A percentile compares a stretch with the other conserved stretches of the same genome.
Evolutionary conservation across 1,140 invertebrate species (phyloP).

Genomic region (Drosophila mojavensis): DNA sequence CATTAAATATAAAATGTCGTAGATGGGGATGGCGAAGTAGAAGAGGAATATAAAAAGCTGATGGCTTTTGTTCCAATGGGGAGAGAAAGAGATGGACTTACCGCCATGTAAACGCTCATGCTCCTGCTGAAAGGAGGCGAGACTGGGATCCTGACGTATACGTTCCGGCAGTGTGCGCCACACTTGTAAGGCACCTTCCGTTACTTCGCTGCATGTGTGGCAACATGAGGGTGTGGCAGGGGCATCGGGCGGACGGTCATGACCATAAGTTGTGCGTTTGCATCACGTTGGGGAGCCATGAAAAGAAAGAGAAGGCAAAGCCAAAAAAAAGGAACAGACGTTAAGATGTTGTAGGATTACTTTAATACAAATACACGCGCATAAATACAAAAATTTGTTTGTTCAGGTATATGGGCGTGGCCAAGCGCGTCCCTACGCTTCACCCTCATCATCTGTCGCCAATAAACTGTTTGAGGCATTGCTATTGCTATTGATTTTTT

Average conservation of each 20-base stretch:
- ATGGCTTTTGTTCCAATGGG: constrained; percentile 19
- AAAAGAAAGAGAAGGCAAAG: constrained; percentile 41
- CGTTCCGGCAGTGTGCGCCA: constrained; percentile 87
- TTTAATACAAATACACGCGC: constrained; percentile 49
- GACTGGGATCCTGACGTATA: constrained; percentile 87
- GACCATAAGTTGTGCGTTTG: constrained; percentile 58
- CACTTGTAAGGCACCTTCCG: constrained; percentile 87
- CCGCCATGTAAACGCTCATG: constrained; percentile 86
- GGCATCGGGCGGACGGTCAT: neutral
- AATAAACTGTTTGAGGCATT: constrained; percentile 52
- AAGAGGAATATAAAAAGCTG: constrained; percentile 15
- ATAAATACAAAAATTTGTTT: constrained; percentile 58
- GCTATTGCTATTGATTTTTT: constrained; percentile 18
- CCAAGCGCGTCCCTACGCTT: constrained; percentile 9
- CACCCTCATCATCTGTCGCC: constrained; percentile 16
- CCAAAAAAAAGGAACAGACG: constrained; percentile 39
- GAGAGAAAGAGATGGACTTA: constrained; percentile 54
- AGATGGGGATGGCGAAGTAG: neutral
- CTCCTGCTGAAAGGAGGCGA: constrained; percentile 86
- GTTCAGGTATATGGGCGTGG: constrained; percentile 61
- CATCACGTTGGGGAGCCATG: constrained; percentile 72
- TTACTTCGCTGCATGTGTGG: constrained; percentile 85
- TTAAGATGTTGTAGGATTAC: constrained; percentile 76
- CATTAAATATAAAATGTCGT: neutral
- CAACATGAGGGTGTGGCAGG: neutral